A percentile compares a stretch with the other conserved stretches of the same genome.
These are phyloP conservation scores for Holotrichia oblita DNA, from an alignment of 1,140 invertebrate species.

Conservation along the genomic window DNA sequence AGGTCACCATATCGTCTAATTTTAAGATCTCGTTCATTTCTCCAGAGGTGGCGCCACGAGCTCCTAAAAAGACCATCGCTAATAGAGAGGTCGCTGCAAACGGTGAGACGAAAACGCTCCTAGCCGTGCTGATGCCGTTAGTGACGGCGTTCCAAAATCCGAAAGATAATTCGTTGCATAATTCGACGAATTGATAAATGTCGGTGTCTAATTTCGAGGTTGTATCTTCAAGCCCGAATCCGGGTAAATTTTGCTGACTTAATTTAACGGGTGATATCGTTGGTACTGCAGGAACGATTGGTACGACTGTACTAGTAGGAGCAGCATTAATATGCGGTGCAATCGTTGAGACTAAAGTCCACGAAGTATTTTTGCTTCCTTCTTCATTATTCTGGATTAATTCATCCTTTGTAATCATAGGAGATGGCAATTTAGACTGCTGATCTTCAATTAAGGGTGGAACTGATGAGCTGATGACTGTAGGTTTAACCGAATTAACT, in stretches of 20 bases:
- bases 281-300: conserved; percentile 44
- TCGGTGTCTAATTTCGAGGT: conserved; percentile 68
- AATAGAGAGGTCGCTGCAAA: conserved; percentile 85
- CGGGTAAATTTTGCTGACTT: conserved; percentile 68
- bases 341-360: conserved; percentile 58
- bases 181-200: conserved; percentile 62
- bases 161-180: conserved; percentile 86
- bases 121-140: conserved; percentile 73
- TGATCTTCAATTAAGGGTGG: not conserved
- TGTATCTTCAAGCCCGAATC: conserved; percentile 78
- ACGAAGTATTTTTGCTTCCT: conserved; percentile 45
- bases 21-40: conserved; percentile 89
- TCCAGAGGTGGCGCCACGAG: conserved; percentile 84
- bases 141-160: conserved; percentile 79
- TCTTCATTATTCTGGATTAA: not conserved
- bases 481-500: not conserved
- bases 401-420: not conserved
- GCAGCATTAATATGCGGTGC: conserved; percentile 47
- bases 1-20: conserved; percentile 86
- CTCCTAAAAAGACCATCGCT: conserved; percentile 89
- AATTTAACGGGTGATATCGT: conserved; percentile 63
- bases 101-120: conserved; percentile 85
- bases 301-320: conserved; percentile 34
- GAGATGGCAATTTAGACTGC: not conserved
- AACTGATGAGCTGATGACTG: not conserved